phyloP scores from a whole-genome alignment of 1,140 invertebrate species.

The Drosophila bifasciata region DNA sequence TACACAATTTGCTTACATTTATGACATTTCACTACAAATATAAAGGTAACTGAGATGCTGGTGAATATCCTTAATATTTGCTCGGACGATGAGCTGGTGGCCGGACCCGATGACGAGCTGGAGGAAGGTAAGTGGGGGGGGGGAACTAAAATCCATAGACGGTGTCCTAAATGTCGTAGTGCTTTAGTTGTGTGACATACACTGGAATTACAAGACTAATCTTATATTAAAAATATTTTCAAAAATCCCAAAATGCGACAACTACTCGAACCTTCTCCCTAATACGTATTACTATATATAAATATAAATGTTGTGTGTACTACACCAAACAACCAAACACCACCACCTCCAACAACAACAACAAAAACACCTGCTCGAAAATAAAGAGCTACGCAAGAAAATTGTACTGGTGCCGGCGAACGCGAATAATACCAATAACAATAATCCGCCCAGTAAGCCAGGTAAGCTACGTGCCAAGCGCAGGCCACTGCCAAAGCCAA shows the following conservation, averaged over 20 bases:
- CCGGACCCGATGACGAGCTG: constrained; percentile 96
- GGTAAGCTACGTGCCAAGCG: constrained; percentile 74
- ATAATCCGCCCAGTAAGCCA: constrained; percentile 79
- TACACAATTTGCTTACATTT: neutral
- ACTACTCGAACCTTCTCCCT: constrained; percentile 35
- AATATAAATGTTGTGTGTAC: constrained; percentile 6
- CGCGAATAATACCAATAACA: constrained; percentile 76
- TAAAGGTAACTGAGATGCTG: constrained; percentile 98
- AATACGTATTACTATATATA: constrained; percentile 36
- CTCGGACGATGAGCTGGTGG: constrained; percentile 99
- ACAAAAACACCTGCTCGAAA: constrained; percentile 10
- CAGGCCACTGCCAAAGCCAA: constrained; percentile 18
- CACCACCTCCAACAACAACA: constrained; percentile 22
- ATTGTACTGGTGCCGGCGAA: constrained; percentile 80
- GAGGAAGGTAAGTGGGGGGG: constrained; percentile 92
- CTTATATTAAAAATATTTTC: constrained; percentile 72
- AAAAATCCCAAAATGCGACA: constrained; percentile 46
- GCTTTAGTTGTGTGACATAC: constrained; percentile 48
- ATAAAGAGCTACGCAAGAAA: constrained; percentile 79
- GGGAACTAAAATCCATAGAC: neutral
- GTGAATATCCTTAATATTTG: constrained; percentile 99
- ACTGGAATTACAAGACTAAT: constrained; percentile 60
- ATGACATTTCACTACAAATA: constrained; percentile 43
- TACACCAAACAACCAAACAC: constrained; percentile 30
- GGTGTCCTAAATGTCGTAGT: constrained; percentile 59